These are phyloP conservation scores for Albula goreensis DNA, from an alignment of 2,113 vertebrate genomes.

Conservation along the genomic window DNA sequence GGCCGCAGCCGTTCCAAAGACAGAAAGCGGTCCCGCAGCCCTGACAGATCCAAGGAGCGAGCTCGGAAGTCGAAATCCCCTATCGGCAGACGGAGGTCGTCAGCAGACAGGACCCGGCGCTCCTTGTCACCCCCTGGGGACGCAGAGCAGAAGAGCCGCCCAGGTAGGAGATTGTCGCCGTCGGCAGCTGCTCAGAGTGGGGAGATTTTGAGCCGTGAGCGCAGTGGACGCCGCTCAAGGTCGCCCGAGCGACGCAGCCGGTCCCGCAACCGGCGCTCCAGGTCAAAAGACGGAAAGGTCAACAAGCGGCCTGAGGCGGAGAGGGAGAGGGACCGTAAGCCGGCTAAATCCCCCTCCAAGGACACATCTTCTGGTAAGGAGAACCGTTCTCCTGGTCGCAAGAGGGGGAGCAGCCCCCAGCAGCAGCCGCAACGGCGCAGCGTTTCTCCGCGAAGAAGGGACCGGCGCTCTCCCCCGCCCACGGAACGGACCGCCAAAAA, in stretches of 20 bases:
- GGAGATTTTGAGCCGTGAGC: conserved; percentile 13
- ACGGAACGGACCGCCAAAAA: conserved; percentile 76
- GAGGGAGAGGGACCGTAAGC: conserved; percentile 68
- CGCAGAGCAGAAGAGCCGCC: conserved; percentile 7
- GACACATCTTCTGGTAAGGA: conserved; percentile 96
- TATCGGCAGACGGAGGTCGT: conserved; percentile 13
- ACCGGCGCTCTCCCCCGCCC: conserved; percentile 73
- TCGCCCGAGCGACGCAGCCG: conserved; percentile 73
- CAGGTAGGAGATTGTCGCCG: background rate
- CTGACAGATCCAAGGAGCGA: conserved; percentile 31
- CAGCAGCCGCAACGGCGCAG: conserved; percentile 73
- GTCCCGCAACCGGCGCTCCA: conserved; percentile 51
- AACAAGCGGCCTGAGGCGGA: conserved; percentile 8
- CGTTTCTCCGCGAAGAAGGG: conserved; percentile 66
- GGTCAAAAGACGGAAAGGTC: conserved; percentile 22
- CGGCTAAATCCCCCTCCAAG: conserved; percentile 92
- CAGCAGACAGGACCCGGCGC: conserved; percentile 13
- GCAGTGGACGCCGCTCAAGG: conserved; percentile 15
- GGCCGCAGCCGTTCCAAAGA: conserved; percentile 21
- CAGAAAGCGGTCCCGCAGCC: conserved; percentile 31
- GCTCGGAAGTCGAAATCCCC: conserved; percentile 41
- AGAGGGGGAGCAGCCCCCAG: conserved; percentile 68
- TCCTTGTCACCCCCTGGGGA: conserved; percentile 6
- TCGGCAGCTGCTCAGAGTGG: background rate
- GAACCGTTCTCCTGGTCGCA: conserved; percentile 86